phyloP scores from a whole-genome alignment of 2,113 vertebrate species.

The Callionymus lyra region DNA sequence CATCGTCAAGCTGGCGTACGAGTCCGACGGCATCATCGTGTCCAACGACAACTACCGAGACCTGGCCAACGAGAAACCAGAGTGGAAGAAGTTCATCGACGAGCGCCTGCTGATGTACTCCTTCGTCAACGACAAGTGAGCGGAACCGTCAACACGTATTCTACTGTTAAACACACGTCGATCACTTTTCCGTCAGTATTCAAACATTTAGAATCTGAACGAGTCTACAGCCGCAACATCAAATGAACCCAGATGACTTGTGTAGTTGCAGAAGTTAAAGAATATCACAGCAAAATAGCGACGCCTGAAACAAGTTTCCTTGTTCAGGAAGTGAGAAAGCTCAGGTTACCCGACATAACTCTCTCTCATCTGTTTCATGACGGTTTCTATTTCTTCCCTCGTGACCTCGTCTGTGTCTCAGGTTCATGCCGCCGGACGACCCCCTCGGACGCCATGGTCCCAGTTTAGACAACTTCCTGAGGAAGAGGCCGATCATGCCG shows the following conservation, averaged over 20 bases:
- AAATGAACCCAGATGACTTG: no score
- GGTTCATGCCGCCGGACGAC: slow-evolving; percentile 97
- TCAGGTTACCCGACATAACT: no score
- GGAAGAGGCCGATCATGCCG: slow-evolving; percentile 86
- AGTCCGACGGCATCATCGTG: slow-evolving; percentile 93
- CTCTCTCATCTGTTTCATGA: no score
- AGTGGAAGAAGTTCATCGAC: slow-evolving; percentile 98
- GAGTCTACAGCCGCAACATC: no score
- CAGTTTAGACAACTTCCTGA: slow-evolving; percentile 93
- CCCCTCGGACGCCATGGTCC: slow-evolving; percentile 92
- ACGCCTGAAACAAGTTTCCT: no score
- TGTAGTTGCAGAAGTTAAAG: no score
- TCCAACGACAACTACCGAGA: slow-evolving; percentile 98
- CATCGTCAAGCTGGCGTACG: slow-evolving; percentile 90
- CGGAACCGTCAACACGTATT: no score
- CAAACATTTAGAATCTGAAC: no score
- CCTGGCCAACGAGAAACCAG: slow-evolving; percentile 90
- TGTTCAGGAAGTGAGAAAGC: no score
- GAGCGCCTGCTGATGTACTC: slow-evolving; percentile 96
- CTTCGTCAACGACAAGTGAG: slow-evolving; percentile 98
- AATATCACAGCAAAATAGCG: no score
- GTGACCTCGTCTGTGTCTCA: slow-evolving; percentile 4
- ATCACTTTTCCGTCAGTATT: no score
- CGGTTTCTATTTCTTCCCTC: background rate
- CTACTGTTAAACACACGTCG: no score